A percentile compares a stretch with the other conserved stretches of the same genome.
These are phyloP conservation scores for Xestia sexstrigata DNA, from an alignment of 2,888 invertebrate species.

Conservation along the genomic window DNA sequence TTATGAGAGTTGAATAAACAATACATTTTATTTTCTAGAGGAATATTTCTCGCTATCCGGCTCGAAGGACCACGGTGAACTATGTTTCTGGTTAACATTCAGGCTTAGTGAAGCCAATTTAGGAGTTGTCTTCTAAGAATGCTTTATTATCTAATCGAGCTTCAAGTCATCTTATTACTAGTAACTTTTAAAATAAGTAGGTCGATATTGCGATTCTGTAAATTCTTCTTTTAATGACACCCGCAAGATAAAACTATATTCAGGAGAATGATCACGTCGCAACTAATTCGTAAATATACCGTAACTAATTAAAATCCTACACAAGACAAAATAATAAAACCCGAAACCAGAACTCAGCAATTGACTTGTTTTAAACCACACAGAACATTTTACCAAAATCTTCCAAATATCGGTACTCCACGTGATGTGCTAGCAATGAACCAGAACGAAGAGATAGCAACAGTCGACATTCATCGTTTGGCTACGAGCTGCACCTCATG, in stretches of 20 bases:
- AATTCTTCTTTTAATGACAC: neutral
- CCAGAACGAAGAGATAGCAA: conserved; percentile 18
- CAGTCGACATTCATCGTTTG: neutral
- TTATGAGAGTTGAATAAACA: neutral
- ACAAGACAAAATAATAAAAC: neutral
- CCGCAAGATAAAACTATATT: neutral
- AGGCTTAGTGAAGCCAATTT: neutral
- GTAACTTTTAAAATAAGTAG: too few species aligned
- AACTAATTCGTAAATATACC: neutral
- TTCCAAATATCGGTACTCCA: neutral
- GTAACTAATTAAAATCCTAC: neutral
- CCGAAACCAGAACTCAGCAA: neutral
- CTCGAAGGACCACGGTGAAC: neutral
- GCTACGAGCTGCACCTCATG: neutral
- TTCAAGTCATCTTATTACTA: neutral
- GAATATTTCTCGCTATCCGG: neutral
- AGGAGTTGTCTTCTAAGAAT: neutral
- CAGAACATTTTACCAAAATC: neutral
- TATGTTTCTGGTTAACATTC: neutral
- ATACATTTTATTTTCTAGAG: neutral
- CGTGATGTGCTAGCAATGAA: conserved; percentile 26
- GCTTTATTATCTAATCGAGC: neutral
- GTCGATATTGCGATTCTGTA: neutral
- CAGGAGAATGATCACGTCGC: neutral
- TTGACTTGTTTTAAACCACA: neutral